Percentiles rank a stretch among this genome's conserved stretches.
phyloP scores from a whole-genome alignment of 2,888 invertebrate species.

The Monochamus alternatus region DNA sequence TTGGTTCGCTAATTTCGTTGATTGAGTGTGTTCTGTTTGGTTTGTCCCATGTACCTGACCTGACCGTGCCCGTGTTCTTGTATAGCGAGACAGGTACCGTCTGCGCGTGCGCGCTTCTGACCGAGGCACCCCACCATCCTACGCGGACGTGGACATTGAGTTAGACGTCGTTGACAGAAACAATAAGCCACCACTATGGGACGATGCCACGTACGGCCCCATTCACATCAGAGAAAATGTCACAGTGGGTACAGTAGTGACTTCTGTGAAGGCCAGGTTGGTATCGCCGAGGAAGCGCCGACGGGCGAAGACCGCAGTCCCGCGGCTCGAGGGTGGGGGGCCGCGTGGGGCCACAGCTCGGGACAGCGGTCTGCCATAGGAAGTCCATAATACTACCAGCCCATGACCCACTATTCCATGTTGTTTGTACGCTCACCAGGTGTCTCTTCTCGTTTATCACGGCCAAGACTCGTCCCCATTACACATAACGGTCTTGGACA shows the following conservation, averaged over 20 bases:
- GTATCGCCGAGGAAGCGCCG: conserved; percentile 73
- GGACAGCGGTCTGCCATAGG: conserved; percentile 56
- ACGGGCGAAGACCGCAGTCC: conserved; percentile 52
- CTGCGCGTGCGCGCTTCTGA: conserved; percentile 97
- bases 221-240: conserved; percentile 99
- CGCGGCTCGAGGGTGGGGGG: conserved; percentile 61
- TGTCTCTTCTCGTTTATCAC: background rate
- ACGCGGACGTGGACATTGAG: conserved; percentile 97
- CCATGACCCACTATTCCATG: conserved; percentile 53
- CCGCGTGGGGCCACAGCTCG: conserved; percentile 63
- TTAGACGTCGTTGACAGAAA: conserved; percentile 99
- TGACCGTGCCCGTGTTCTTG: conserved; percentile 77
- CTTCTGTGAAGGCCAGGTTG: conserved; percentile 98
- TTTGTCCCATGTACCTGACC: conserved; percentile 71
- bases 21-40: conserved; percentile 69
- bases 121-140: conserved; percentile 92
- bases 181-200: conserved; percentile 98
- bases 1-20: conserved; percentile 63
- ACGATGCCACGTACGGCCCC: conserved; percentile 95
- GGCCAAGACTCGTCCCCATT: background rate
- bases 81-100: conserved; percentile 95
- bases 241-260: conserved; percentile 98
- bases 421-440: conserved; percentile 27
- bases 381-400: conserved; percentile 54
- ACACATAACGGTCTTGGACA: background rate